These are phyloP conservation scores for Lamellibrachia columna DNA, from an alignment of 2,888 invertebrate genomes.

Conservation along the genomic window DNA sequence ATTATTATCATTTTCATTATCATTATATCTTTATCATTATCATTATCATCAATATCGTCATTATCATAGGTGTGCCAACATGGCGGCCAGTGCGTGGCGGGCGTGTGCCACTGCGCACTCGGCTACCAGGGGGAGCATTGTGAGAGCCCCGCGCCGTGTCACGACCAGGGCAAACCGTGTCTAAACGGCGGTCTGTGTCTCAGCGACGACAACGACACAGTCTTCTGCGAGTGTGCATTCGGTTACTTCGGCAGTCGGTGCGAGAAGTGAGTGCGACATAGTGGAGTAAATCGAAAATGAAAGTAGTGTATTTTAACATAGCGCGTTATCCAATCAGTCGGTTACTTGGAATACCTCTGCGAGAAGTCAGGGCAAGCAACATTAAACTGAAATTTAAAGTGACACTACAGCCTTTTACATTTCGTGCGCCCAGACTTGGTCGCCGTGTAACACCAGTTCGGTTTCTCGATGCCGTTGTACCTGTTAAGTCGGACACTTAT, in stretches of 20 bases:
- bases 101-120: conserved; percentile 21
- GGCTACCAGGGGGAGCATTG: conserved; percentile 36
- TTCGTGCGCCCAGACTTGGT: too few relatives aligned
- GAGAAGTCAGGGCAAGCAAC: too few relatives aligned
- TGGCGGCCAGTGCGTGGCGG: conserved; percentile 27
- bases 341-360: too few relatives aligned
- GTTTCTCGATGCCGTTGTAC: too few relatives aligned
- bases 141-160: conserved; percentile 37
- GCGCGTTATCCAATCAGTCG: background rate
- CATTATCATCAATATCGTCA: too few relatives aligned
- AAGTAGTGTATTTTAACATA: background rate
- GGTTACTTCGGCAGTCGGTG: conserved; percentile 39
- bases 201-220: conserved; percentile 16
- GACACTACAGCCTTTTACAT: too few relatives aligned
- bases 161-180: conserved; percentile 35
- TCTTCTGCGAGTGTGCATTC: conserved; percentile 36
- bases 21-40: too few relatives aligned
- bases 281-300: background rate
- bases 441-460: too few relatives aligned
- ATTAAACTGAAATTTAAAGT: too few relatives aligned
- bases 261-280: background rate
- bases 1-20: too few relatives aligned
- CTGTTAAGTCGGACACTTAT: too few relatives aligned
- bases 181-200: conserved; percentile 39
- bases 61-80: conserved; percentile 3